Base-by-base conservation (phyloP, 1,140 invertebrate species). In the Pseudobourletiella spinata region DNA sequence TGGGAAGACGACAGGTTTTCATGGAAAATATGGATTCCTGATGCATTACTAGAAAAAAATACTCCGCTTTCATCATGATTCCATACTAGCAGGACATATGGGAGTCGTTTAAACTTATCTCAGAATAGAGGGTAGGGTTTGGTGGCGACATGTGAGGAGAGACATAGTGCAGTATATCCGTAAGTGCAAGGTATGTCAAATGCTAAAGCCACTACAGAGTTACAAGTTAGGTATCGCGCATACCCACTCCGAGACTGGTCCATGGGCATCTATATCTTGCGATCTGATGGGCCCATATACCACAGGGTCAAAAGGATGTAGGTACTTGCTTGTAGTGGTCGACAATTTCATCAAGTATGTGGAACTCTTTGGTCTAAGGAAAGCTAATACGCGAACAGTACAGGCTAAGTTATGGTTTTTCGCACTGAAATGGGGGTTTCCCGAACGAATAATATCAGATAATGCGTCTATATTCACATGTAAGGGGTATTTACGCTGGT, bases 381-480 rank as follows among this genome's bases (percentile, higher is more conserved):
- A 1, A 3, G 35, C 58, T 1, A 56, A 16, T 0, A 42, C 54
- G 43, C 63, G 0, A 24, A 66, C 65, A 3, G 59, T 66, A 0
- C 43, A 24, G 4, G 35, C 20, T 2, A 25, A 68, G 1, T 59
- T 70, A 8, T 55, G 66, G 22, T 61, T 70, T 11, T 54, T 71
- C 0, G 72, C 72, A 52, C 20, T 59, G 0, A 32, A 66, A 1
- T 72, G 68, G 66, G 72, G 70, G 24, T 71, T 71, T 55, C 69
- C 70, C 0, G 22, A 42, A n/a, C 54, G 24, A 1, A 20, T 73
- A 0, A 64, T 72, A 0, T 42, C 65, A 0, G 72, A 73, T 57
- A 73, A 72, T 51, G 71, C 69, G 0, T 58, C 64, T 1, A 68
- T 72, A 26, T 72, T 74, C 57, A 44, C 22, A 0, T 65, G 64